These are phyloP conservation scores for Rhagologus leucostigma DNA, from an alignment of 2,113 vertebrate genomes.

Conservation along the genomic window DNA sequence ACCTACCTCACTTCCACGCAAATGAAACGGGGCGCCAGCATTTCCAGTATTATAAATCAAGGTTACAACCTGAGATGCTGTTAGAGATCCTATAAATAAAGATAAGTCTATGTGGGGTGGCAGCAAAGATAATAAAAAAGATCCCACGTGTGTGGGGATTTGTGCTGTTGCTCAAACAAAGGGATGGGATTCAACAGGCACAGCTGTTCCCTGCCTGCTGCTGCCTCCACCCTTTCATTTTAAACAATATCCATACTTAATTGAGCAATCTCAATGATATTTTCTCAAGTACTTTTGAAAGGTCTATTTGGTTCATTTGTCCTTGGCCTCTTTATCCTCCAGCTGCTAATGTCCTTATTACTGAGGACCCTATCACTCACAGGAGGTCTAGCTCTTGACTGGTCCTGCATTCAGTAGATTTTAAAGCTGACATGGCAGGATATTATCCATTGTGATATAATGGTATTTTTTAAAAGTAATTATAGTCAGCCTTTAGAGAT, in stretches of 20 bases:
- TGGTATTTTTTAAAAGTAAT: neutral
- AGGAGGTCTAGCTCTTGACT: neutral
- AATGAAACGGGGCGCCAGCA: neutral
- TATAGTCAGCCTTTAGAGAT: neutral
- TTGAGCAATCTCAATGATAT: neutral
- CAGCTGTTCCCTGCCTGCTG: conserved; percentile 12
- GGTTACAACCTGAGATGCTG: conserved; percentile 6
- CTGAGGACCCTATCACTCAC: neutral
- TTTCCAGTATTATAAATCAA: conserved; percentile 17
- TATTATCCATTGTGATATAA: neutral
- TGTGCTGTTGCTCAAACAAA: conserved; percentile 30
- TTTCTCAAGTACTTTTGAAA: neutral
- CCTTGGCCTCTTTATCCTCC: neutral
- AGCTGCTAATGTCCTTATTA: neutral
- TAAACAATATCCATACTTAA: conserved; percentile 21
- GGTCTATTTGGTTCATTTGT: neutral
- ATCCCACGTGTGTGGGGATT: neutral
- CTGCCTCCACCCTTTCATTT: neutral
- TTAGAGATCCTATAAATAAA: conserved; percentile 24
- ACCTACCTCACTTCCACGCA: neutral
- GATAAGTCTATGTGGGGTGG: neutral
- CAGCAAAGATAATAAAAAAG: neutral
- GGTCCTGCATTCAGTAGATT: neutral
- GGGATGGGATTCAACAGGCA: neutral
- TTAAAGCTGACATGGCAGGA: neutral